These are phyloP conservation scores for Boulengeromyrus knoepffleri DNA, from an alignment of 2,113 vertebrate species.

Conservation along the genomic window DNA sequence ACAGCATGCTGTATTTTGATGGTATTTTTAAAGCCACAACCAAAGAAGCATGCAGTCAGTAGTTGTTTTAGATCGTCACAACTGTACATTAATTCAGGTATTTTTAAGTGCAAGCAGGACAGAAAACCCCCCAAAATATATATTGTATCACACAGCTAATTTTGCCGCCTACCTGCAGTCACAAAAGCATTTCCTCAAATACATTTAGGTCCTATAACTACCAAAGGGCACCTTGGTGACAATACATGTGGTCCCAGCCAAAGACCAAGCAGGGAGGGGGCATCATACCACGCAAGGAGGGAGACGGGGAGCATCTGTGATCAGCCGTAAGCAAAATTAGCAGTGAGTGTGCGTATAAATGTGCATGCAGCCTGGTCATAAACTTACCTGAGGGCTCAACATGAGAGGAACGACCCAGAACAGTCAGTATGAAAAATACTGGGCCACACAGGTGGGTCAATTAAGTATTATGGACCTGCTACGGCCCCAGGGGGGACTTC, in stretches of 20 bases:
- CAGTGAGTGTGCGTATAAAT: neutral
- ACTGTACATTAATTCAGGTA: neutral
- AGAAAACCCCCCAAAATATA: neutral
- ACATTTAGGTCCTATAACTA: neutral
- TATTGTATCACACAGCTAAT: neutral
- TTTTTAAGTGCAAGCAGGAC: neutral
- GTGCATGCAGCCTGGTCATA: neutral
- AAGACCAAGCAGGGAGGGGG: neutral
- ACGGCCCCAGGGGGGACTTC: neutral
- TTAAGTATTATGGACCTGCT: neutral
- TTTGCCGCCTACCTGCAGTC: neutral
- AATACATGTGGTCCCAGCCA: neutral
- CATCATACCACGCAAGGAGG: neutral
- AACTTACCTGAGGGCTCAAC: neutral
- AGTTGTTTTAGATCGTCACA: neutral
- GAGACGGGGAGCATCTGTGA: neutral
- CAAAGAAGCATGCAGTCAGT: neutral
- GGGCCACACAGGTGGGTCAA: neutral
- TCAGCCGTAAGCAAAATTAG: neutral
- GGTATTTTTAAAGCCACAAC: neutral
- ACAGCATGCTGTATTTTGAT: neutral
- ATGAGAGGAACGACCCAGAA: neutral
- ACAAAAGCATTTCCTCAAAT: neutral
- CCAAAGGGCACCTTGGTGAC: neutral
- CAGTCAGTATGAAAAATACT: neutral